phyloP scores from a whole-genome alignment of 2,888 invertebrate genomes.

The Mesoligia furuncula region DNA sequence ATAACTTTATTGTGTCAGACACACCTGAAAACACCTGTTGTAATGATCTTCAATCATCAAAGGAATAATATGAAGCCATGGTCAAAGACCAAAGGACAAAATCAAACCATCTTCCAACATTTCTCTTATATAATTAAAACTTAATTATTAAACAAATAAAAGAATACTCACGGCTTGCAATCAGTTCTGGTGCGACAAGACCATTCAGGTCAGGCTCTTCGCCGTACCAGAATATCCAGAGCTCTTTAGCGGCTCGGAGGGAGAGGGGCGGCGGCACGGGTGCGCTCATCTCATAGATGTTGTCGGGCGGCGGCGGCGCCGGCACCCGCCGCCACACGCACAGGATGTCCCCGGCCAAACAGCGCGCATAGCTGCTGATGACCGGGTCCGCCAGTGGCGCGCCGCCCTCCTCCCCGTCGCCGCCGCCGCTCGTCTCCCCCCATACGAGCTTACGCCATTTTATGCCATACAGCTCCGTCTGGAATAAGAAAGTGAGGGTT shows the following conservation, averaged over 20 bases:
- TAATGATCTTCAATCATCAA: conserved; percentile 9
- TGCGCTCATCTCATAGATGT: conserved; percentile 87
- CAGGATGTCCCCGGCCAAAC: conserved; percentile 97
- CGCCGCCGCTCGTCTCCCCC: conserved; percentile 91
- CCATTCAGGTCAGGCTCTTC: conserved; percentile 97
- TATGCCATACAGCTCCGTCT: conserved; percentile 99
- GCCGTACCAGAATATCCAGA: conserved; percentile 99
- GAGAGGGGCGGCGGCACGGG: conserved; percentile 93
- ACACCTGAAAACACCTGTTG: conserved; percentile 6
- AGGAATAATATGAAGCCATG: conserved; percentile 2
- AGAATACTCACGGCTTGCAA: conserved; percentile 94
- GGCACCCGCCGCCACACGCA: conserved; percentile 99
- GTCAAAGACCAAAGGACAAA: conserved; percentile 13
- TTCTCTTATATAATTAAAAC: not conserved
- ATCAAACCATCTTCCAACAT: not conserved
- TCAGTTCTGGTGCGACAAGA: conserved; percentile 95
- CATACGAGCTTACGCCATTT: conserved; percentile 99
- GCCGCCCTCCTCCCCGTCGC: conserved; percentile 87
- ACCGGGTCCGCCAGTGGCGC: conserved; percentile 97
- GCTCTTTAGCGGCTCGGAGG: conserved; percentile 97
- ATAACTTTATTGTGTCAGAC: not conserved
- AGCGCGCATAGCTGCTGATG: conserved; percentile 96
- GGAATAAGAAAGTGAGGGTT: conserved; percentile 81
- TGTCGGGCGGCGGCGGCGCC: conserved; percentile 87
- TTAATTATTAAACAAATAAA: conserved; percentile 2